Evolutionary conservation across 53 echinoderm and acorn worm genomes (phyloP).

Genomic region (Paracentrotus lividus): DNA sequence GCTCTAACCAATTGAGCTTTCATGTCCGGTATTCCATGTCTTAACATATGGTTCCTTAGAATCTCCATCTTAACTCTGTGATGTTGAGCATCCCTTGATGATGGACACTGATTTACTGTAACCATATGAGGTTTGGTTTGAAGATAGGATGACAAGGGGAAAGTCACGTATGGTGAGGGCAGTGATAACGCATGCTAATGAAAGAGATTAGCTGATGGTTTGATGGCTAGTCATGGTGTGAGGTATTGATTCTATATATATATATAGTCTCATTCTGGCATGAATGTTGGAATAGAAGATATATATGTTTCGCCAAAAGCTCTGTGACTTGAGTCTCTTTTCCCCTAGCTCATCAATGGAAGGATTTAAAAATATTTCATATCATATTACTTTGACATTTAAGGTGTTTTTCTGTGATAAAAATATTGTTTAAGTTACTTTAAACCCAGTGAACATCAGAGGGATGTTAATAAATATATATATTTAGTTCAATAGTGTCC

Average conservation of each 20-base stretch:
- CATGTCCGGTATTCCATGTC: no score
- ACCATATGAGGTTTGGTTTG: slow-evolving; percentile 11
- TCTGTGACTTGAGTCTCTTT: background rate
- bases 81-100: background rate
- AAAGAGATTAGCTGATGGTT: slow-evolving; percentile 13
- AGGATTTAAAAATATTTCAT: background rate
- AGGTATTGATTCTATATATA: slow-evolving; percentile 39
- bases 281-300: background rate
- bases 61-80: background rate
- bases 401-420: background rate
- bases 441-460: background rate
- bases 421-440: background rate
- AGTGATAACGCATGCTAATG: slow-evolving; percentile 65
- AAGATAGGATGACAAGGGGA: slow-evolving; percentile 29
- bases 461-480: background rate
- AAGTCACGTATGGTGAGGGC: slow-evolving; percentile 48
- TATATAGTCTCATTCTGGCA: background rate
- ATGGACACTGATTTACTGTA: slow-evolving; percentile 47
- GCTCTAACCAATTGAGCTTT: no score
- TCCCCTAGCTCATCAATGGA: background rate
- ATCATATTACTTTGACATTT: background rate
- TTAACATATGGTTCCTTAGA: no score
- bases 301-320: background rate
- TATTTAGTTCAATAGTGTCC: background rate
- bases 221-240: slow-evolving; percentile 52